Percentiles rank a stretch among this genome's conserved stretches.
These are phyloP conservation scores for Zygothrica quintamaculata DNA, from an alignment of 2,888 invertebrate species.

Conservation along the genomic window DNA sequence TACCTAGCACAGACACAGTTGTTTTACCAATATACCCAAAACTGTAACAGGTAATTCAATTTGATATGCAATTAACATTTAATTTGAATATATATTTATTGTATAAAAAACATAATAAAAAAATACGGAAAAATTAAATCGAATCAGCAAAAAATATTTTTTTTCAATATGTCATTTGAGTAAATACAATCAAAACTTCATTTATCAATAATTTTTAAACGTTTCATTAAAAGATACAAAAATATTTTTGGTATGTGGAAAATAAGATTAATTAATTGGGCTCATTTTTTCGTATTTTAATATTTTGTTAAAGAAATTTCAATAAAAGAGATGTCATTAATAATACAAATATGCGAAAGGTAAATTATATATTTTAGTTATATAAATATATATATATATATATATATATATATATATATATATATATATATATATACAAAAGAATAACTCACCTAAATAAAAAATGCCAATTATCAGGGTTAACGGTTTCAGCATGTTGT, in stretches of 20 bases:
- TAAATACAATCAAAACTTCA: constrained; percentile 30
- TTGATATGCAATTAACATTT: constrained; percentile 3
- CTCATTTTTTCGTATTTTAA: constrained; percentile 18
- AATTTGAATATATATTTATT: constrained; percentile 9
- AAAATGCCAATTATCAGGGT: constrained; percentile 79
- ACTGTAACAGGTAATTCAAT: constrained; percentile 8
- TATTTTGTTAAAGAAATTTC: constrained; percentile 52
- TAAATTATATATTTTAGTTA: neutral
- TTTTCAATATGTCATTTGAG: neutral
- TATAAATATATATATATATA: neutral
- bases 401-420: neutral
- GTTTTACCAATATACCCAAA: constrained; percentile 10
- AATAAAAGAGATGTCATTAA: constrained; percentile 62
- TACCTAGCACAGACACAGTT: too few relatives aligned
- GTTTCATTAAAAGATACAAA: constrained; percentile 38
- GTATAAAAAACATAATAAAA: neutral
- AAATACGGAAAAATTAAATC: too few relatives aligned
- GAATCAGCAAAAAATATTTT: too few relatives aligned
- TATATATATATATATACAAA: constrained; percentile 8
- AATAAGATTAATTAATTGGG: constrained; percentile 59
- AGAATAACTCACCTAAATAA: constrained; percentile 76
- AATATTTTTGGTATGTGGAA: constrained; percentile 36
- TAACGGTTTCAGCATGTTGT: constrained; percentile 78
- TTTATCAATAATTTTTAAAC: constrained; percentile 23
- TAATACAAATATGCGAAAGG: constrained; percentile 26